A percentile compares a stretch with the other conserved stretches of the same genome.
Conservation (phyloP, 1,140 invertebrate species). For the Drosophila nasuta region DNA sequence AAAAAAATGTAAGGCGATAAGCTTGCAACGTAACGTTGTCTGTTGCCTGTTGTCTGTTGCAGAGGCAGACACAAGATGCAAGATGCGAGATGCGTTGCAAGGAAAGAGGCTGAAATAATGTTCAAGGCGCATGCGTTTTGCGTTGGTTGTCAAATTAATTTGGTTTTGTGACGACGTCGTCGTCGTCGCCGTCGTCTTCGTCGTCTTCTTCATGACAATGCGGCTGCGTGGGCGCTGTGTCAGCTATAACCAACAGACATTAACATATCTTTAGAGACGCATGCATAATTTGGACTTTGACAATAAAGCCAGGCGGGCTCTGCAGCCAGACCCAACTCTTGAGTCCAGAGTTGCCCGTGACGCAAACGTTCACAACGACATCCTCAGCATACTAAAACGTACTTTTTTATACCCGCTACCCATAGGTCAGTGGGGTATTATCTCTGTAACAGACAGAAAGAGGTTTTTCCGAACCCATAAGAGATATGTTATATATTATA, state of each 20-base stretch:
- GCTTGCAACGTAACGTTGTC: slow-evolving; percentile 43
- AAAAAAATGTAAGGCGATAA: slow-evolving; percentile 64
- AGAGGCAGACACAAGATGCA: slow-evolving; percentile 22
- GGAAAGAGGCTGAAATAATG: slow-evolving; percentile 38
- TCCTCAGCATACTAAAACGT: slow-evolving; percentile 72
- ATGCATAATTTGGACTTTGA: slow-evolving; percentile 79
- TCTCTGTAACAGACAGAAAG: no score
- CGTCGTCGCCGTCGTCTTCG: slow-evolving; percentile 3
- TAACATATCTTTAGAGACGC: slow-evolving; percentile 71
- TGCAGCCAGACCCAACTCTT: neutral
- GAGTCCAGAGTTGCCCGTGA: slow-evolving; percentile 18
- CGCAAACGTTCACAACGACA: slow-evolving; percentile 52
- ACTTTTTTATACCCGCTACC: no score
- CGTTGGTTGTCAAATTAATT: slow-evolving; percentile 83
- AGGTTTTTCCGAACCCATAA: no score
- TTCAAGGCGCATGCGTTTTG: slow-evolving; percentile 76
- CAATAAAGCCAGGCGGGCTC: slow-evolving; percentile 52
- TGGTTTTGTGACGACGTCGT: slow-evolving; percentile 67
- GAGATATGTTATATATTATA: no score
- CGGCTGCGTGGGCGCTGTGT: slow-evolving; percentile 62
- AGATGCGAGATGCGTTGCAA: slow-evolving; percentile 14
- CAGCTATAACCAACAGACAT: slow-evolving; percentile 67
- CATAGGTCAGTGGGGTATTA: no score
- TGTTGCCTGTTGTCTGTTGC: slow-evolving; percentile 12
- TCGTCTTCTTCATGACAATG: slow-evolving; percentile 53